Evolutionary conservation across 2,113 vertebrate species (phyloP), one percentile per base, ranked within the genome.

Genomic region (Oreocharis arfaki): DNA sequence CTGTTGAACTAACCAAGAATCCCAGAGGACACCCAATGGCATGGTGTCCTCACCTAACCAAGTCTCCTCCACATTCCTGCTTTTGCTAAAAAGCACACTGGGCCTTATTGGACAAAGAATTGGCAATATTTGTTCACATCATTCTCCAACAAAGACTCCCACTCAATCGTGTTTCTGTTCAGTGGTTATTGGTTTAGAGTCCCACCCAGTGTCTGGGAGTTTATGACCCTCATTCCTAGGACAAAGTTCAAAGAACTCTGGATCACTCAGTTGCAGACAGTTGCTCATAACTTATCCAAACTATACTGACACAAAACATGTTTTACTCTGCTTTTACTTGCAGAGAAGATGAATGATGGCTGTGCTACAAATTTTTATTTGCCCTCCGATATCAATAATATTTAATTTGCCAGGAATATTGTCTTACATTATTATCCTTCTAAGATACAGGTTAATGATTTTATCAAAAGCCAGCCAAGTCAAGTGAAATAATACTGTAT

Each of bases 331-430:
- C 59, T 95, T 85, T 89, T 87, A 46, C 61, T 88, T 93, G 26
- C 4, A 80, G 37, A 13, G 71, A 86, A 90, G 53, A 97, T 76
- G 64, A 87, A 67, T 87, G 24, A 46, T 78, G 53, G 22, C 87
- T 74, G 21, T 88, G 71, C 52, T 96, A 94, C 84, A 82, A 75
- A 18, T 28, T 96, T 95, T 96, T 95, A 91, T 86, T 96, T 94
- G 21, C 26, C 84, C 47, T 95, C 71, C 64, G 71, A 80, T 95
- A 78, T 78, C 83, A 96, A 85, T 94, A 96, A 73, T 24, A 28
- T 63, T 73, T 79, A 80, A 78, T 77, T 96, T 95, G 61, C 63
- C 41, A 94, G 42, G 83, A 95, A 69, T 84, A 96, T 83, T 86
- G 57, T 91, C 88, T 93, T 85, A 63, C 61, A 84, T 71, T 96